These are phyloP conservation scores for Ephydatia muelleri DNA, from an alignment of 37 sponge, comb jelly and placozoan genomes.

Conservation along the genomic window DNA sequence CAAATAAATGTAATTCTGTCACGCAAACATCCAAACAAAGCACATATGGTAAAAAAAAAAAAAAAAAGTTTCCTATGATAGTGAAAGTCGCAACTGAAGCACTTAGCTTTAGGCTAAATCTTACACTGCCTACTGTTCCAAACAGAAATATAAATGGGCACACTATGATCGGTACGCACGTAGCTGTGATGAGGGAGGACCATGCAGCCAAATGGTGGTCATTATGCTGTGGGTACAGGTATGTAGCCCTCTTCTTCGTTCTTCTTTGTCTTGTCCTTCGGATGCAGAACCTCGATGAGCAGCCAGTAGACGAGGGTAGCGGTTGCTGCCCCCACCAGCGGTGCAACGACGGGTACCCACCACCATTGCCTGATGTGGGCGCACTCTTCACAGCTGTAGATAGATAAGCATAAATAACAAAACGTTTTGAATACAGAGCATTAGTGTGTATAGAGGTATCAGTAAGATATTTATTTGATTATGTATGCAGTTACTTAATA, in stretches of 20 bases:
- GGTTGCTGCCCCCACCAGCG: slow-evolving; percentile 63
- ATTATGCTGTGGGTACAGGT: neutral
- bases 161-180: neutral
- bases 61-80: no score
- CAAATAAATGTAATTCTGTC: neutral
- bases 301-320: slow-evolving; percentile 67
- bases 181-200: neutral
- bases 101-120: neutral
- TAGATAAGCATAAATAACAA: no score
- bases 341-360: slow-evolving; percentile 87
- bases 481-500: no score
- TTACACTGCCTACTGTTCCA: neutral
- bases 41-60: neutral
- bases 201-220: neutral
- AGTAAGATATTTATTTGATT: no score
- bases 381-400: neutral
- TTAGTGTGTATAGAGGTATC: no score
- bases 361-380: slow-evolving; percentile 53
- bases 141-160: neutral
- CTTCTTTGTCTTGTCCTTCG: neutral
- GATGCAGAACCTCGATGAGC: slow-evolving; percentile 65
- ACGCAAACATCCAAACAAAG: neutral
- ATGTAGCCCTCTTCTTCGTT: neutral
- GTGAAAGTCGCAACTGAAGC: neutral
- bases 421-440: no score